Base-by-base conservation (phyloP, 1,140 invertebrate species). In the Lordiphosa mommai region DNA sequence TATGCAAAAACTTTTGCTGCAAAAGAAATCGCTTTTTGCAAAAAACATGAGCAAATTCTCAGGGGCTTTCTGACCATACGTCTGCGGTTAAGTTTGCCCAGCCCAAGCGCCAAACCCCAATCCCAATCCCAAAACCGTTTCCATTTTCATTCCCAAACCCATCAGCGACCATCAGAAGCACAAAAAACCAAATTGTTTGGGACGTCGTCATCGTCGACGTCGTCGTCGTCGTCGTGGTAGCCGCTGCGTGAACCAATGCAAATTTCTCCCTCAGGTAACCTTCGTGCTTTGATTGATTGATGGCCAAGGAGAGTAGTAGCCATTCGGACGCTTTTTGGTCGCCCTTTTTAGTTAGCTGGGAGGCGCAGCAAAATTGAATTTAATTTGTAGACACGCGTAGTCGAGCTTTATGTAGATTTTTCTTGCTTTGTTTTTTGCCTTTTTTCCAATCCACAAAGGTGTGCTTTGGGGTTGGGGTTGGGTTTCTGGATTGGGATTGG, bases 231-330 rank as follows among this genome's bases (percentile, higher is more conserved):
- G 13, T 49, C 34, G 41, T 48, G 10, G 40, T 50, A 44, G 52
- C 12, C 38, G 43, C 76, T 76, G 77, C 70, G 74, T 74, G 76
- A 82, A 82, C 58, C 76, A 79, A 80, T 80, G 76, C 71, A 80
- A 80, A 80, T 80, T 80, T 80, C 60, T 80, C 76, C 76, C 76
- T 55, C 66, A 80, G 76, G 76, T 82, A 82, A 80, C 76, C 66
- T 82, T 80, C 80, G 71, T 82, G 76, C 76, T 82, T 68, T 80
- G 76, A 80, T 80, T 80, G 76, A 80, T 80, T 80, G 76, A 80
- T 80, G 76, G 53, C 34, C 9, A 20, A 30, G 33, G 20, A 14
- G 13, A 65, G 63, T 7, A 6, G 12, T 8, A 41, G 17, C 17
- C 17, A 20, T 20, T 4, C 17, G 17, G 3, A 20, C 1, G 17